Evolutionary conservation across 1,140 invertebrate genomes (phyloP), one percentile per base, ranked within the genome.

Genomic region (Danaus plexippus): DNA sequence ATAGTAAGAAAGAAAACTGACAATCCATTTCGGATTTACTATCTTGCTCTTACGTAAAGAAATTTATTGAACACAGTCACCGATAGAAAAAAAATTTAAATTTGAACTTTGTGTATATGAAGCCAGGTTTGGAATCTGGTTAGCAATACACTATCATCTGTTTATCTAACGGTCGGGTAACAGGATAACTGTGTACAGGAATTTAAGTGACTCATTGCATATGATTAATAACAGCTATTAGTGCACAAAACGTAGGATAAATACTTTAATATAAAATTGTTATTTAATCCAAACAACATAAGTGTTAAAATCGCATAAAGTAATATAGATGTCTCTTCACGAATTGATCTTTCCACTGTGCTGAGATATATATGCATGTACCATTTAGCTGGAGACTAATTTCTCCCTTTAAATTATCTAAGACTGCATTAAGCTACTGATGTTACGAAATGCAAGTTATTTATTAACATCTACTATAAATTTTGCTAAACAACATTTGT

Each of bases 131-230:
- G 22, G 7, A 32, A 32, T 32, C 22, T 32, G 7, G 2, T 32
- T 32, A 32, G 22, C 22, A 32, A 32, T 32, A 32, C 1, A 32
- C 22, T 42, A 43, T 10, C 18, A 52, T 56, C 22, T 42, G 52
- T 55, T 61, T 59, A 67, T 56, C 56, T 67, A 63, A 63, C 59
- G 55, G 64, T 66, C 53, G 52, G 47, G 46, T 44, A 59, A 63
- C 56, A 59, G 57, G 59, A 62, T 59, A 60, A 59, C 52, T 48
- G 43, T 47, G 52, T 32, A 32, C 55, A 68, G 63, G 63, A 68
- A 71, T 68, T 51, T 65, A 44, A 13, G 47, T 69, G 69, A 71
- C 54, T 71, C 69, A 71, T 63, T 69, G 51, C 47, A 53, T 55
- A 69, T 69, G 66, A 71, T 69, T 69, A 64, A 71, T 71, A 52